phyloP scores from a whole-genome alignment of 2,888 invertebrate genomes.

The Argynnis bischoffii region DNA sequence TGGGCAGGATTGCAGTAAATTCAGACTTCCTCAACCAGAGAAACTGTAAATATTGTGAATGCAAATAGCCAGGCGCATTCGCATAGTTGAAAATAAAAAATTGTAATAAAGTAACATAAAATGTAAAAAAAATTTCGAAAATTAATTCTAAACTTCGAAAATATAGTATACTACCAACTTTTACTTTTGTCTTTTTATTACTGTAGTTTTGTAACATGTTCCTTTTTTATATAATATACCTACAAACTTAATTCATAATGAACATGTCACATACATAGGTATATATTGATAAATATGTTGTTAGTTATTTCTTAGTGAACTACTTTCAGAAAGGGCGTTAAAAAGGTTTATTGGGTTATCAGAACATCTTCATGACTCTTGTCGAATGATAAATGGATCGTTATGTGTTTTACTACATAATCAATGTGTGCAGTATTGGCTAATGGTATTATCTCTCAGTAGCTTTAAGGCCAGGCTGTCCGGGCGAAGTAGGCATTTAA shows the following conservation, averaged over 20 bases:
- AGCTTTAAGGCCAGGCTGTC: too few species aligned
- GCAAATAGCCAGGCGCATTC: background rate
- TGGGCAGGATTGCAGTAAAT: conserved; percentile 42
- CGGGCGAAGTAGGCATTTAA: too few species aligned
- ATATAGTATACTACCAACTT: too few species aligned
- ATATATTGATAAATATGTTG: background rate
- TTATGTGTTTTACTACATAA: conserved; percentile 18
- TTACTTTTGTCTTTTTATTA: too few species aligned
- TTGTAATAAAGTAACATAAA: background rate
- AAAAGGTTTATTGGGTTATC: conserved; percentile 29
- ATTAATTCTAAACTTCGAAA: background rate
- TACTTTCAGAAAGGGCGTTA: conserved; percentile 13
- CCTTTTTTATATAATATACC: too few species aligned
- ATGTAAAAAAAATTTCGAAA: background rate
- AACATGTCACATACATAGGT: too few species aligned
- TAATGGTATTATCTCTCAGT: conserved; percentile 11
- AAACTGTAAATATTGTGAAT: background rate
- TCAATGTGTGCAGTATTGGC: conserved; percentile 16
- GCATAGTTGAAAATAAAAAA: background rate
- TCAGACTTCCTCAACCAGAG: conserved; percentile 44
- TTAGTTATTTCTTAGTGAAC: background rate
- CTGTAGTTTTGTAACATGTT: too few species aligned
- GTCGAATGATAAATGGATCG: conserved; percentile 15
- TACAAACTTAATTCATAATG: too few species aligned
- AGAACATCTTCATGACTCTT: conserved; percentile 24